Base-by-base conservation (phyloP, 2,888 invertebrate genomes). In the Malthinus seriepunctatus region DNA sequence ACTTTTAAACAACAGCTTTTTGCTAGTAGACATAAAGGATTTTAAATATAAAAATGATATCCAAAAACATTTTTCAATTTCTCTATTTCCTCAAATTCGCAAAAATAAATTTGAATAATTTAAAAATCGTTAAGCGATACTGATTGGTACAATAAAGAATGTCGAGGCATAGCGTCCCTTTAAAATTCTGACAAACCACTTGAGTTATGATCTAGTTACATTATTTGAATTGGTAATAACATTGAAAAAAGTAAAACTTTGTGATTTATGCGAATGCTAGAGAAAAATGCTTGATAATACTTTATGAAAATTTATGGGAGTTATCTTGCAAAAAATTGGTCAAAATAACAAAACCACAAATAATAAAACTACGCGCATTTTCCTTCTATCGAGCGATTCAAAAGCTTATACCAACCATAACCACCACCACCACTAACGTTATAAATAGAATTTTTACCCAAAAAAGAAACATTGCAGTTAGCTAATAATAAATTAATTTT, bases 181-280 rank as follows among this genome's bases (percentile, higher is more conserved):
- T 51, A 48, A 51, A 47, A 49, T 49, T 51, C 38, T 23, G 37
- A 56, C 60, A 56, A 60, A 61, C 55, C 50, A 48, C 49, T 55
- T 63, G 59, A 56, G 55, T 63, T 66, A 66, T 63, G 63, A 53
- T 59, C 63, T 65, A 55, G 49, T 59, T 52, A 51, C 63, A 56
- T 62, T 59, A 66, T 66, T 66, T 63, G 66, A 66, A 63, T 64
- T 66, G 66, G 59, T 64, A 63, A 64, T 64, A 57, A 55, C 57
- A 51, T 62, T 57, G 48, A 53, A 56, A 60, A 62, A 57, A 64
- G 52, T 54, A 53, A 63, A 57, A 46, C 50, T 55, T 62, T 52
- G 39, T 61, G 63, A 64, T 63, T 64, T 64, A 63, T 63, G 58
- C 42, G 53, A 63, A 61, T 61, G 60, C 56, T 64, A 62, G 55